Base-by-base conservation (phyloP, 2,113 vertebrate species). In the Micronycteris hirsuta region DNA sequence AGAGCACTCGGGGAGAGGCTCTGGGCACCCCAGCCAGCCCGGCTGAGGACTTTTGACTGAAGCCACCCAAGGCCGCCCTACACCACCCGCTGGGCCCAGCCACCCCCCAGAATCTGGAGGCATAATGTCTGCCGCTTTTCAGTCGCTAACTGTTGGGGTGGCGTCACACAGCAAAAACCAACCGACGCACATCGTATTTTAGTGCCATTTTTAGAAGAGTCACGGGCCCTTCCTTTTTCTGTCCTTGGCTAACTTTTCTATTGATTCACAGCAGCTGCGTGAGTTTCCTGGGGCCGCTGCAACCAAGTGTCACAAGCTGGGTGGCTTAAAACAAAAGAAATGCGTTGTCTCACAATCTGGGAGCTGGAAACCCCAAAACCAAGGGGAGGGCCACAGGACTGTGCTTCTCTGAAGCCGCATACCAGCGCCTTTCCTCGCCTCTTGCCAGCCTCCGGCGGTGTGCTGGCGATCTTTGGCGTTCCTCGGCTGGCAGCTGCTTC, bases 21-120 rank as follows among this genome's bases (percentile, higher is more conserved):
- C 61, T 0, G 0, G 22, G 20, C n/a, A n/a, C 2, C 38, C 65
- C 45, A 1, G 28, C 49, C 49, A 17, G 19, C 2, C 16, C 36
- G 14, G 86, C 36, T 20, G 11, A 41, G n/a, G 20, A 15, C 56
- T 5, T 26, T 5, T 4, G 4, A 71, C 9, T 3, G 41, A 76
- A 22, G 47, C 45, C 47, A 33, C 7, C 28, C 38, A 38, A 45
- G 26, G 43, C 49, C 52, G 52, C 4, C 33, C 45, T 16, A 28
- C 20, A 33, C 45, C 74, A 73, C 45, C 74, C 73, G 63, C 33
- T 17, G 36, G 45, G 52, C 26, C 86, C 52, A 4, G 45, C 41
- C 73, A 80, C 24, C 20, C 38, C 47, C 3, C 26, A 54, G 71
- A 26, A 31, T 3, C 36, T 26, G 7, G 65, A 54, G 15, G 41